Evolutionary conservation across 2,797 vertebrate species (phyloP).

Genomic region (Acipenser transmontanus): DNA sequence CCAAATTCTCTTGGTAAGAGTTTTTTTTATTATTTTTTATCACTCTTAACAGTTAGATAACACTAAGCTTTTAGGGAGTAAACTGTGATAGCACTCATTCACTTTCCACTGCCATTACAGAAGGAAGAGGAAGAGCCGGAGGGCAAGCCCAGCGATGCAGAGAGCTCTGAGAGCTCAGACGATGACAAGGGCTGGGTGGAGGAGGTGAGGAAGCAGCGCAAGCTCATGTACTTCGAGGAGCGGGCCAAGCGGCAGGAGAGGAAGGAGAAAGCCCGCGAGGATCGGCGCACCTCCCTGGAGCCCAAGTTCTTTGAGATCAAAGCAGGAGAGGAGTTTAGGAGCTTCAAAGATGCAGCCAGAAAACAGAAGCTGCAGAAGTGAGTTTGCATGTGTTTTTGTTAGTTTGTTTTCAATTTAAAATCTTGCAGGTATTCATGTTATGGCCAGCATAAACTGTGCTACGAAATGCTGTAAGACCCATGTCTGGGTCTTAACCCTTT

Average conservation of each 20-base stretch:
- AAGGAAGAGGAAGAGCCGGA: slow-evolving; percentile 81
- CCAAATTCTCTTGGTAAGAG: too few relatives aligned
- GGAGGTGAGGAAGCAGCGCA: slow-evolving; percentile 90
- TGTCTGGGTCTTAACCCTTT: too few relatives aligned
- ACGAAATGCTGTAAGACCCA: too few relatives aligned
- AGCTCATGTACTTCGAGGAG: slow-evolving; percentile 73
- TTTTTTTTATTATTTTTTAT: too few relatives aligned
- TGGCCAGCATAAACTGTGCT: too few relatives aligned
- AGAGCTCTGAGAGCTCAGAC: slow-evolving; percentile 85
- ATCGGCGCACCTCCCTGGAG: slow-evolving; percentile 73
- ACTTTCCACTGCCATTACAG: slow-evolving; percentile 20
- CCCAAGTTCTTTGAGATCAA: slow-evolving; percentile 95
- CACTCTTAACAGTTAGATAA: too few relatives aligned
- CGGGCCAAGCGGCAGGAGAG: slow-evolving; percentile 63
- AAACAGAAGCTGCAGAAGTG: slow-evolving; percentile 91
- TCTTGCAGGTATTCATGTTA: too few relatives aligned
- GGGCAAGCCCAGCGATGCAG: slow-evolving; percentile 84
- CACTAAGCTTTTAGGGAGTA: too few relatives aligned
- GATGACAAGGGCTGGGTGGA: slow-evolving; percentile 96
- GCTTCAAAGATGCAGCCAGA: slow-evolving; percentile 77
- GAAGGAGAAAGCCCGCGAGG: slow-evolving; percentile 44
- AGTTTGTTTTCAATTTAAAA: too few relatives aligned
- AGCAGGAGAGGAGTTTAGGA: slow-evolving; percentile 90
- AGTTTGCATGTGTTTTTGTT: slow-evolving; percentile 31
- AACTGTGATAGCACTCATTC: too few relatives aligned